Evolutionary conservation across 2,888 invertebrate species (phyloP), one percentile per base, ranked within the genome.

Genomic region (Agrotis segetum): DNA sequence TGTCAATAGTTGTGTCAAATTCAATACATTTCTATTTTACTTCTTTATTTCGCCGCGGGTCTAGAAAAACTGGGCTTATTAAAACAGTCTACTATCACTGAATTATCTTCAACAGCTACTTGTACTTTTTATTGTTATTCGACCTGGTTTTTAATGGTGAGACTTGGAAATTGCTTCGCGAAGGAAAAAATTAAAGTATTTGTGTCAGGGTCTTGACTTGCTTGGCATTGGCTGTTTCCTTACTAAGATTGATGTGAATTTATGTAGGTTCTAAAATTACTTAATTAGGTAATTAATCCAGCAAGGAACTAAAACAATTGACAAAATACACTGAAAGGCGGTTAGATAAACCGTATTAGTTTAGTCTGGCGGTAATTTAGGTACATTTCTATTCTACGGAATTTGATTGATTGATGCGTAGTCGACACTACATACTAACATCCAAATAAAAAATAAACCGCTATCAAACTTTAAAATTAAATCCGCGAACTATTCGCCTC

Each of bases 141-240:
- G 84, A 83, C 77, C 85, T 85, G 72, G 67, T 85, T 84, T 80
- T 70, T 59, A 71, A 69, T 65, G 24, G 29, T 65, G 52, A 60
- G 62, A 58, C 60, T 74, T 44, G 46, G 55, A 65, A 66, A 67
- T 66, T 60, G n/a, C 13, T 62, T 58, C 13, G 52, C 59, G 52
- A 65, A 9, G 16, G 34, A 56, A 47, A 17, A 24, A 52, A 50
- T 11, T 69, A n/a, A 52, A 46, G n/a, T 34, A 80, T 74, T 74
- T 16, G 52, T 69, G 82, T 67, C 78, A 81, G 11, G 67, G 71
- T n/a, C 49, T 61, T 46, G 5, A 46, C 52, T 73, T 66, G 40
- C 58, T 59, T 73, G 52, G 40, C 55, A 79, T 80, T 72, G 40
- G n/a, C 40, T 17, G 21, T 46, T 69, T 49, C 71, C 19, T 49